Percentiles rank a stretch among this genome's conserved stretches.
These are phyloP conservation scores for Neopipo cinnamomea DNA, from an alignment of 2,113 vertebrate genomes.

Conservation along the genomic window DNA sequence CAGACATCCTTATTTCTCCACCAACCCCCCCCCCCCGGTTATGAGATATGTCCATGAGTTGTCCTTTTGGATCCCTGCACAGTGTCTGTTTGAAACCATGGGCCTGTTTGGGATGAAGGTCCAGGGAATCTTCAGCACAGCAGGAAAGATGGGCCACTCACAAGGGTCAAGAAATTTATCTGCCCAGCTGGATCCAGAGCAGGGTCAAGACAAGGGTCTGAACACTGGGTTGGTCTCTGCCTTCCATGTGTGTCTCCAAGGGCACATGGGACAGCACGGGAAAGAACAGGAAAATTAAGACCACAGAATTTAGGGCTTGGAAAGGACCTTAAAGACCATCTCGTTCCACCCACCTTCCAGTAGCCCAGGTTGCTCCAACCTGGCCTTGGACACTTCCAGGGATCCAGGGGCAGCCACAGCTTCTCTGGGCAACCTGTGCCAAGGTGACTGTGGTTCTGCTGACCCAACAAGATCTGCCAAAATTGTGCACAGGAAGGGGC, in stretches of 20 bases:
- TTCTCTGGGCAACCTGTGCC: background rate
- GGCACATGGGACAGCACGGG: background rate
- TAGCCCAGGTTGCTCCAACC: background rate
- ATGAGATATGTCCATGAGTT: background rate
- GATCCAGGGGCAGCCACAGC: background rate
- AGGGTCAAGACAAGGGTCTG: background rate
- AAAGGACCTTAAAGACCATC: background rate
- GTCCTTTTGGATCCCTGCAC: background rate
- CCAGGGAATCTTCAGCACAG: background rate
- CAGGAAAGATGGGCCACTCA: background rate
- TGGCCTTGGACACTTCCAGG: background rate
- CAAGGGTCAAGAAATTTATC: background rate
- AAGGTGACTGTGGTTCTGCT: background rate
- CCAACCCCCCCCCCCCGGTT: background rate
- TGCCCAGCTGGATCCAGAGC: background rate
- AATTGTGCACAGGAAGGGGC: background rate
- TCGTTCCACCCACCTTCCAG: background rate
- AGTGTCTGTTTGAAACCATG: rapidly evolving
- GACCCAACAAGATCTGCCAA: background rate
- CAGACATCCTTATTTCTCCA: background rate
- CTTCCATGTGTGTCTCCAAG: background rate
- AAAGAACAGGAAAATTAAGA: background rate
- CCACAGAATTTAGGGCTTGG: background rate
- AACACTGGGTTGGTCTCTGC: background rate
- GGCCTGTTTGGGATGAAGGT: background rate